A percentile compares a stretch with the other conserved stretches of the same genome.
These are phyloP conservation scores for Sphaerodactylus townsendi DNA, from an alignment of 2,113 vertebrate species.

Conservation along the genomic window DNA sequence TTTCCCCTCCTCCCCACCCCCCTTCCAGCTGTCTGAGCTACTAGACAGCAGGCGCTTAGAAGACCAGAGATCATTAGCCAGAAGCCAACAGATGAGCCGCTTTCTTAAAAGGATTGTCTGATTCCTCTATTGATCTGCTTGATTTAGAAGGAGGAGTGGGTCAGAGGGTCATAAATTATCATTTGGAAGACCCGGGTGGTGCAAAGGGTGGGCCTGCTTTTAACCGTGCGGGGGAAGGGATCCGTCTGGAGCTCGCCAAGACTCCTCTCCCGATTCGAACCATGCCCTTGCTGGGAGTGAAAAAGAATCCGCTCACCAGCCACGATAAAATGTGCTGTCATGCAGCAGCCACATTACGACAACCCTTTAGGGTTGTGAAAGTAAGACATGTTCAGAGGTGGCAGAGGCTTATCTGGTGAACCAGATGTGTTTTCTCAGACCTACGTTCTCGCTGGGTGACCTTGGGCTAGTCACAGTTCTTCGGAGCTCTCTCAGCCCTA, in stretches of 20 bases:
- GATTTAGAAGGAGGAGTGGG: constrained; percentile 70
- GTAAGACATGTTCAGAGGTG: no score
- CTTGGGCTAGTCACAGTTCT: no score
- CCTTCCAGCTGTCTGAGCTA: constrained; percentile 26
- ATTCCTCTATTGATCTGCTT: constrained; percentile 73
- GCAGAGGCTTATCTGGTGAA: no score
- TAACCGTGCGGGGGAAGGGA: constrained; percentile 57
- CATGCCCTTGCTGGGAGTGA: constrained; percentile 11
- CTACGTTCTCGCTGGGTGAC: no score
- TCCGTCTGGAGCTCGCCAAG: constrained; percentile 28
- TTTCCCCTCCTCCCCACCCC: background rate
- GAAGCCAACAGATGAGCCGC: constrained; percentile 57
- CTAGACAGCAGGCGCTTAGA: constrained; percentile 31
- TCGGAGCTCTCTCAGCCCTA: no score
- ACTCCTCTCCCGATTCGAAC: constrained; percentile 26
- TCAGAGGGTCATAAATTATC: constrained; percentile 71
- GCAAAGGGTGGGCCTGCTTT: constrained; percentile 54
- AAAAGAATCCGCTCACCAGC: no score
- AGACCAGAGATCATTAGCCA: constrained; percentile 60
- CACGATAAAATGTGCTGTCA: no score
- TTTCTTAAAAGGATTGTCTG: constrained; percentile 77
- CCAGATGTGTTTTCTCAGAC: no score
- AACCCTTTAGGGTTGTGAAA: no score
- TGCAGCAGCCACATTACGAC: no score
- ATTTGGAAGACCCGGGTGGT: constrained; percentile 56